Evolutionary conservation across 2,113 vertebrate genomes (phyloP).

Genomic region (Megalops atlanticus): DNA sequence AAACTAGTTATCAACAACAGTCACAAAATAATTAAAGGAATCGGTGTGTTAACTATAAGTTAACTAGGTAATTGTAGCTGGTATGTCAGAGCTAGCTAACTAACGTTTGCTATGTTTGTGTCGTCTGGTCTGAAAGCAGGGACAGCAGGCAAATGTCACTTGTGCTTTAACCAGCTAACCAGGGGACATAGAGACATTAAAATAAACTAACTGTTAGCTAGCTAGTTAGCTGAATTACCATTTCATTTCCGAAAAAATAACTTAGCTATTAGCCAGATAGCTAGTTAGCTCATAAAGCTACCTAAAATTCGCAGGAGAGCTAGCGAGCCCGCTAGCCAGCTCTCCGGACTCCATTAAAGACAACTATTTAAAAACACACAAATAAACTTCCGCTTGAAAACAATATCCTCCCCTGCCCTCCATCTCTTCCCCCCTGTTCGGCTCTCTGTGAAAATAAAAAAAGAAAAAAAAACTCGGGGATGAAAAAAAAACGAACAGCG

Average conservation of each 20-base stretch:
- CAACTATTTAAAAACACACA: conserved; percentile 28
- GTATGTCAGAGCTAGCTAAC: too few relatives aligned
- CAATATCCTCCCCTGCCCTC: conserved; percentile 54
- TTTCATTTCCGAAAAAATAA: background rate
- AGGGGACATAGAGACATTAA: too few relatives aligned
- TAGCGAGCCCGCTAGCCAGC: conserved; percentile 23
- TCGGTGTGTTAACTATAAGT: too few relatives aligned
- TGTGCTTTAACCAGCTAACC: background rate
- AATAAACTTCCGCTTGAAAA: conserved; percentile 52
- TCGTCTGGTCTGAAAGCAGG: too few relatives aligned
- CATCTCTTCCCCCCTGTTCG: conserved; percentile 62
- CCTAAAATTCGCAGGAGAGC: conserved; percentile 6
- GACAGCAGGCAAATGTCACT: background rate
- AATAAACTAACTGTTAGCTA: background rate
- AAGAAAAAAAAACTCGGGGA: conserved; percentile 59
- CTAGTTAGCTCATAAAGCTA: background rate
- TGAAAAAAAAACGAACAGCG: conserved; percentile 57
- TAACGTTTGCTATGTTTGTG: background rate
- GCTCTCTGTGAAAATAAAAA: conserved; percentile 60
- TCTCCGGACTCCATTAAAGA: conserved; percentile 66
- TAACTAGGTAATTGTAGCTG: too few relatives aligned
- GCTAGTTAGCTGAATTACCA: background rate
- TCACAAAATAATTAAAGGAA: too few relatives aligned
- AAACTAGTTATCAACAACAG: too few relatives aligned
- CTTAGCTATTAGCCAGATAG: background rate